phyloP scores from a whole-genome alignment of 1,140 invertebrate species.

The Lordiphosa collinella region DNA sequence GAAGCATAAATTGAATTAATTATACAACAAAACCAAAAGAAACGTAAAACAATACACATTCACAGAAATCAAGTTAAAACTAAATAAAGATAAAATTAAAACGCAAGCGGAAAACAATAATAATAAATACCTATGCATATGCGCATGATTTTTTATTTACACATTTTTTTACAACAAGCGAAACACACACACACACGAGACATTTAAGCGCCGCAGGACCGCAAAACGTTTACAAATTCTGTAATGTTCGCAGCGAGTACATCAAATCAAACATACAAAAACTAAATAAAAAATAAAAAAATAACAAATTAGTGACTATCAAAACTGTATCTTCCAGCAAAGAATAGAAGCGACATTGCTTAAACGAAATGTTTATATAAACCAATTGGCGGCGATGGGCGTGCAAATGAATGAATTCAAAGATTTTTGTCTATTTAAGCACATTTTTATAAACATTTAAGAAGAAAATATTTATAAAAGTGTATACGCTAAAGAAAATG shows the following conservation, averaged over 20 bases:
- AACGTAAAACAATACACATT: constrained; percentile 45
- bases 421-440: constrained; percentile 77
- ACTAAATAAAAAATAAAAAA: constrained; percentile 29
- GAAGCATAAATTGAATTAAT: constrained; percentile 76
- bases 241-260: constrained; percentile 47
- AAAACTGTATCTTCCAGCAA: constrained; percentile 79
- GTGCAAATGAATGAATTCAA: constrained; percentile 49
- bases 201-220: constrained; percentile 17
- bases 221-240: constrained; percentile 30
- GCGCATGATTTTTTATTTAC: constrained; percentile 69
- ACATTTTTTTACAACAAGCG: constrained; percentile 69
- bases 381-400: constrained; percentile 23
- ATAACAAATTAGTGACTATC: constrained; percentile 79
- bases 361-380: constrained; percentile 62
- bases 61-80: constrained; percentile 48
- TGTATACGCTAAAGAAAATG: constrained; percentile 71
- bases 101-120: constrained; percentile 73
- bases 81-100: constrained; percentile 38
- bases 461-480: constrained; percentile 67
- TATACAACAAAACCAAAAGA: constrained; percentile 60
- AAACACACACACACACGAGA: constrained; percentile 26
- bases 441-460: constrained; percentile 77
- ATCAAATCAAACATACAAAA: constrained; percentile 44
- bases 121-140: constrained; percentile 58
- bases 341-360: constrained; percentile 64